These are phyloP conservation scores for Chaunax sp. DNA, from an alignment of 2,797 vertebrate species.

Conservation along the genomic window DNA sequence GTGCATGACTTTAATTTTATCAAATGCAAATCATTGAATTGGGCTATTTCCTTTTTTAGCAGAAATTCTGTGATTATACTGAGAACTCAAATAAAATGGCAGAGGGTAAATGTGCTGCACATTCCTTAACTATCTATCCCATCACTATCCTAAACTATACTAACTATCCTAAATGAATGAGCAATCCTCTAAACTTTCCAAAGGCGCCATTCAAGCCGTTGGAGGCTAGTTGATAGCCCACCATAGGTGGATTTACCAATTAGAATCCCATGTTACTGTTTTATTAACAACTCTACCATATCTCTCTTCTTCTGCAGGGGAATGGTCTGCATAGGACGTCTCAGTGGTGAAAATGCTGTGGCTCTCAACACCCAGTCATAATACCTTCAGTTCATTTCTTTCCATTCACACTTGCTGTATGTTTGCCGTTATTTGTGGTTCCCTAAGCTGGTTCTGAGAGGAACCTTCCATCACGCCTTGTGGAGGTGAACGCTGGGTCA, in stretches of 20 bases:
- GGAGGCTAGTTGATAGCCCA: neutral
- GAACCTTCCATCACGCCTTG: slow-evolving; percentile 19
- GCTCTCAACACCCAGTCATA: neutral
- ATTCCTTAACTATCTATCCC: too few relatives aligned
- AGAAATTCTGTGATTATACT: too few relatives aligned
- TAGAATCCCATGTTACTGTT: neutral
- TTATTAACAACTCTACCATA: neutral
- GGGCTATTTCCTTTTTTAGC: too few relatives aligned
- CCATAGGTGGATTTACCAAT: neutral
- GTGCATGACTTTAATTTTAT: too few relatives aligned
- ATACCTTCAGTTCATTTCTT: slow-evolving; percentile 18
- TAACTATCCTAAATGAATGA: too few relatives aligned
- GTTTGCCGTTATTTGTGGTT: slow-evolving; percentile 31
- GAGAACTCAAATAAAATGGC: too few relatives aligned
- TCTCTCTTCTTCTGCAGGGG: slow-evolving; percentile 66
- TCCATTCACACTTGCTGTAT: slow-evolving; percentile 28
- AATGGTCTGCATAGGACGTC: slow-evolving; percentile 64
- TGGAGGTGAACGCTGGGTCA: slow-evolving; percentile 3
- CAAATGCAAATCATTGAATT: too few relatives aligned
- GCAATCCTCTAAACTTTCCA: too few relatives aligned
- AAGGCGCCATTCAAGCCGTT: too few relatives aligned
- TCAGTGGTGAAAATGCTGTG: slow-evolving; percentile 69
- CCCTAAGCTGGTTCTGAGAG: slow-evolving; percentile 61
- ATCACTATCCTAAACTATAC: too few relatives aligned
- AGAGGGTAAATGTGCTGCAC: too few relatives aligned